Evolutionary conservation across 2,888 invertebrate genomes (phyloP).

Genomic region (Helleia helle): DNA sequence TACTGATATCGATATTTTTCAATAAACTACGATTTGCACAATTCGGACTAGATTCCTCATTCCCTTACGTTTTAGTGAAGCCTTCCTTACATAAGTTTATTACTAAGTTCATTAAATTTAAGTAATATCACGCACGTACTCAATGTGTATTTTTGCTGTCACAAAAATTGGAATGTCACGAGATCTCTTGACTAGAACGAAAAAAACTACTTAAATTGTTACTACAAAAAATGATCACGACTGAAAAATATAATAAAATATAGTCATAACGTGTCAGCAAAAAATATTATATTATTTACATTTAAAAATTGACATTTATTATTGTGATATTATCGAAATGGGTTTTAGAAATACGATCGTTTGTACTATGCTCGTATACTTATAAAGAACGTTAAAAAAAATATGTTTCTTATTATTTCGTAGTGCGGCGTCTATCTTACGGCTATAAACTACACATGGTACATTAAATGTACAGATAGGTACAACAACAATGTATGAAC

Average conservation of each 20-base stretch:
- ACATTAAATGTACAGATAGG: background rate
- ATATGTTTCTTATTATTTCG: too few species aligned
- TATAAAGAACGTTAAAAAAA: too few species aligned
- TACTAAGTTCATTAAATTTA: constrained; percentile 32
- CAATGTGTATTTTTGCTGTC: constrained; percentile 24
- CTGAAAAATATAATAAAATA: constrained; percentile 4
- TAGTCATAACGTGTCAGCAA: too few species aligned
- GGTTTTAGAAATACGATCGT: too few species aligned
- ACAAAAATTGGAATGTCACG: constrained; percentile 27
- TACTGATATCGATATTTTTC: constrained; percentile 17
- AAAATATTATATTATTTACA: too few species aligned
- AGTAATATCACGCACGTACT: constrained; percentile 59
- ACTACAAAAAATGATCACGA: constrained; percentile 12
- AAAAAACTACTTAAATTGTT: constrained; percentile 13
- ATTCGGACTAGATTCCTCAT: constrained; percentile 46
- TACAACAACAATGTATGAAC: too few species aligned
- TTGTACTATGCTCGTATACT: too few species aligned
- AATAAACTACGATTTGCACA: constrained; percentile 33
- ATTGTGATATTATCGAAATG: constrained; percentile 11
- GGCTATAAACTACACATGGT: too few species aligned
- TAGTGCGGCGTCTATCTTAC: too few species aligned
- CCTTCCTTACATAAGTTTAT: constrained; percentile 36
- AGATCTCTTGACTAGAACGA: constrained; percentile 32
- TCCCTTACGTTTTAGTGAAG: constrained; percentile 35
- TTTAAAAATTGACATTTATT: constrained; percentile 8